phyloP scores from a whole-genome alignment of 2,888 invertebrate genomes.

The Drosophila differens region DNA sequence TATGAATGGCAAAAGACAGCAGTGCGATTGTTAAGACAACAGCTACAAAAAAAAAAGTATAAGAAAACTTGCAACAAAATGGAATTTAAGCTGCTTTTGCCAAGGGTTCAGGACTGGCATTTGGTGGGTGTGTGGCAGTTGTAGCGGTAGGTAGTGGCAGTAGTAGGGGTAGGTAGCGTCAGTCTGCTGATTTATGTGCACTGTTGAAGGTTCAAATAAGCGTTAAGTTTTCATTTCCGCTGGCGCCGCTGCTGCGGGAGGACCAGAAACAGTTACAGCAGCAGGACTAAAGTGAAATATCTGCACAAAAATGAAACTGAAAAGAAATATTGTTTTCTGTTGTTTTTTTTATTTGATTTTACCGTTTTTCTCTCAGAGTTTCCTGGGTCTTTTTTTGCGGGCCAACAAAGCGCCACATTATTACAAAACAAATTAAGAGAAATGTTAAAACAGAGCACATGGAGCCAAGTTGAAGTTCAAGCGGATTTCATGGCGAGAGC shows the following conservation, averaged over 20 bases:
- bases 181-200: conserved; percentile 79
- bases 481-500: conserved; percentile 35
- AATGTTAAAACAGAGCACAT: conserved; percentile 70
- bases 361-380: conserved; percentile 6
- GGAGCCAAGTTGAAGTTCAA: conserved; percentile 53
- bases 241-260: conserved; percentile 62
- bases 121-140: conserved; percentile 3
- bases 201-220: conserved; percentile 81
- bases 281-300: conserved; percentile 62
- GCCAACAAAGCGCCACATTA: conserved; percentile 56
- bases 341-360: conserved; percentile 31
- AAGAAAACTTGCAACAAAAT: conserved; percentile 47
- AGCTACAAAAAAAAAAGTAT: conserved; percentile 9
- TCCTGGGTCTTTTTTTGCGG: conserved; percentile 10
- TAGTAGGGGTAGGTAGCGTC: conserved; percentile 37
- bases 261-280: conserved; percentile 38
- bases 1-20: conserved; percentile 52
- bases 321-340: conserved; percentile 71
- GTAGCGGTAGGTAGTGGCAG: conserved; percentile 25
- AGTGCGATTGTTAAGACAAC: conserved; percentile 27
- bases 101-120: conserved; percentile 30
- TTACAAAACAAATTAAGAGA: conserved; percentile 79
- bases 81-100: conserved; percentile 71
- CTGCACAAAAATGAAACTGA: conserved; percentile 68
- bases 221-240: conserved; percentile 81